Percentiles rank a stretch among this genome's conserved stretches.
phyloP scores from a whole-genome alignment of 30 jellyfish, hydroid and myxozoan species.

The Mastigias papua region DNA sequence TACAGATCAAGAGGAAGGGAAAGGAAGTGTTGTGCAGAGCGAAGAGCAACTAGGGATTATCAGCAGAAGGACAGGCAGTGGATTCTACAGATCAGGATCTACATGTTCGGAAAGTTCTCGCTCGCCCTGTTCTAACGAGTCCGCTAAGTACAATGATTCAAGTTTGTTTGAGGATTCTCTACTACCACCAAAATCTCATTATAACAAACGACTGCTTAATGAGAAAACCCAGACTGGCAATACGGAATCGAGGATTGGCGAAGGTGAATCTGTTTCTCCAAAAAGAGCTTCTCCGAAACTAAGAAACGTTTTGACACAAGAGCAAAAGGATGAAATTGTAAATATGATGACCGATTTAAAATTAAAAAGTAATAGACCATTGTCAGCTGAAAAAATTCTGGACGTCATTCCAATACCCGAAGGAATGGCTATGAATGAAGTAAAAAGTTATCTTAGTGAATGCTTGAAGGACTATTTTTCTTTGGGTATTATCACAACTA shows the following conservation, averaged over 20 bases:
- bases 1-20: not conserved
- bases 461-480: slow-evolving; percentile 58
- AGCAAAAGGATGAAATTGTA: slow-evolving; percentile 28
- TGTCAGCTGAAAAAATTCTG: slow-evolving; percentile 45
- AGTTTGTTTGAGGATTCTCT: not conserved
- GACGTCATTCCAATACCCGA: slow-evolving; percentile 53
- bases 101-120: slow-evolving; percentile 26
- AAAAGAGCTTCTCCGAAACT: not conserved
- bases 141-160: not conserved
- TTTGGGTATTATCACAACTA: slow-evolving; percentile 52
- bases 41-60: too few species aligned
- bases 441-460: slow-evolving; percentile 47
- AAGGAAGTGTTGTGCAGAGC: not conserved
- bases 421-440: slow-evolving; percentile 36
- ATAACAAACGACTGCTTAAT: not conserved
- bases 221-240: not conserved
- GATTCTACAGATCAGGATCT: slow-evolving; percentile 4
- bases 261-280: not conserved
- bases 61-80: too few species aligned
- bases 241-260: not conserved
- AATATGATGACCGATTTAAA: slow-evolving; percentile 28
- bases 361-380: slow-evolving; percentile 39
- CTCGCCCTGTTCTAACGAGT: slow-evolving; percentile 10
- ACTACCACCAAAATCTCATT: not conserved
- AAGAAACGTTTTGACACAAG: slow-evolving; percentile 1